These are phyloP conservation scores for Imbricaverruca yamaguchii DNA, from an alignment of 2,888 invertebrate genomes.

Conservation along the genomic window DNA sequence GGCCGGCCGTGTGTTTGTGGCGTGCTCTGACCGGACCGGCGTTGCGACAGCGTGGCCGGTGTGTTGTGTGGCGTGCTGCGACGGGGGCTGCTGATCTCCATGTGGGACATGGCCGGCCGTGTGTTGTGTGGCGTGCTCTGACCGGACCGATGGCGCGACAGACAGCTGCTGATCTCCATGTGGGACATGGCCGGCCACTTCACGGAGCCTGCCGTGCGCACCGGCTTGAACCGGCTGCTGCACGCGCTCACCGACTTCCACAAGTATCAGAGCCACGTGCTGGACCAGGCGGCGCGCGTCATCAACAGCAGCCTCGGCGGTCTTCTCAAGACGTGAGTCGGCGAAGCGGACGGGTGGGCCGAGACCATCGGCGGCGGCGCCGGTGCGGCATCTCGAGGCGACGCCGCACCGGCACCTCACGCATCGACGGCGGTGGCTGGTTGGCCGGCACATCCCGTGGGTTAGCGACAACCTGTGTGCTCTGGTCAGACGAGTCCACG, in stretches of 20 bases:
- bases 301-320: constrained; percentile 80
- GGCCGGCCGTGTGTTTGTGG: too few relatives aligned
- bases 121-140: too few relatives aligned
- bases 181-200: constrained; percentile 87
- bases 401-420: not conserved
- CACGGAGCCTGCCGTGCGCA: constrained; percentile 70
- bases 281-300: constrained; percentile 87
- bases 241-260: constrained; percentile 83
- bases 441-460: too few relatives aligned
- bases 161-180: constrained; percentile 56
- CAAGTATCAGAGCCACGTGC: constrained; percentile 79
- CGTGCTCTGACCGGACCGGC: too few relatives aligned
- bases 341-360: too few relatives aligned
- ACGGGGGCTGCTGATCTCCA: too few relatives aligned
- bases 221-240: constrained; percentile 67
- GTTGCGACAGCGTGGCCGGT: constrained; percentile 42
- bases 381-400: not conserved
- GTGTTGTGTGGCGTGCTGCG: too few relatives aligned
- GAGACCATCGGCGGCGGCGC: too few relatives aligned
- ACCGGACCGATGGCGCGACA: constrained; percentile 50
- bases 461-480: too few relatives aligned
- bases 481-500: too few relatives aligned
- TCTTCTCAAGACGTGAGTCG: constrained; percentile 75
- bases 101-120: too few relatives aligned
- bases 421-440: too few relatives aligned